These are phyloP conservation scores for Noctua comes DNA, from an alignment of 2,888 invertebrate species.

Conservation along the genomic window DNA sequence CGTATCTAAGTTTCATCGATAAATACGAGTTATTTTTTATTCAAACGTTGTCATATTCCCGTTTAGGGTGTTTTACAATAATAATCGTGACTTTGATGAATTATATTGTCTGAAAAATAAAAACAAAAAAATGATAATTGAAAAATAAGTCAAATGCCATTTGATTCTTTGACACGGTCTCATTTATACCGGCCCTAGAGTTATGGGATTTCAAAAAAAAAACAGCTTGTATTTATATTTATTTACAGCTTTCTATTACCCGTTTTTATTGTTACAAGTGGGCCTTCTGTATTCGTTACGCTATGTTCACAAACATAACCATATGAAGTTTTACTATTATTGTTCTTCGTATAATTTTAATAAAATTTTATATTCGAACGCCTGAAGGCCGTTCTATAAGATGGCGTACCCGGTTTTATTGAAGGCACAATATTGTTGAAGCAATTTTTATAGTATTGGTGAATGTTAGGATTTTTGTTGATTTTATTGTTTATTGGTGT, in stretches of 20 bases:
- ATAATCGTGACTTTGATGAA: too few relatives aligned
- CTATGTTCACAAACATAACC: conserved; percentile 28
- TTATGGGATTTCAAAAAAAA: too few relatives aligned
- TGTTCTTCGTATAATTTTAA: conserved; percentile 59
- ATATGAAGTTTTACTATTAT: conserved; percentile 62
- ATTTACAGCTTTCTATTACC: background rate
- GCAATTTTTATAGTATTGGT: conserved; percentile 35
- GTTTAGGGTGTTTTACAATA: too few relatives aligned
- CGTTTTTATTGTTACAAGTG: background rate
- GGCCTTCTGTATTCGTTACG: conserved; percentile 12
- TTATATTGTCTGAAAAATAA: too few relatives aligned
- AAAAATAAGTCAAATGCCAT: too few relatives aligned
- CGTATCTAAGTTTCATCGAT: too few relatives aligned
- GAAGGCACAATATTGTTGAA: conserved; percentile 33
- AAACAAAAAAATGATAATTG: too few relatives aligned
- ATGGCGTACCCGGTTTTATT: conserved; percentile 41
- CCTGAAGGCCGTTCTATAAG: conserved; percentile 8
- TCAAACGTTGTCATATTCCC: too few relatives aligned
- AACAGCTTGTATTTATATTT: too few relatives aligned
- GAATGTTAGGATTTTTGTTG: conserved; percentile 29
- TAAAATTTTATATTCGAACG: conserved; percentile 63
- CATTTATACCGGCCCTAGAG: too few relatives aligned
- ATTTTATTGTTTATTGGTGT: conserved; percentile 33
- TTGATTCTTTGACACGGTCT: too few relatives aligned
- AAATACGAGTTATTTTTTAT: too few relatives aligned